Base-by-base conservation (phyloP, 2,797 vertebrate genomes). In the Lycodopsis pacificus region DNA sequence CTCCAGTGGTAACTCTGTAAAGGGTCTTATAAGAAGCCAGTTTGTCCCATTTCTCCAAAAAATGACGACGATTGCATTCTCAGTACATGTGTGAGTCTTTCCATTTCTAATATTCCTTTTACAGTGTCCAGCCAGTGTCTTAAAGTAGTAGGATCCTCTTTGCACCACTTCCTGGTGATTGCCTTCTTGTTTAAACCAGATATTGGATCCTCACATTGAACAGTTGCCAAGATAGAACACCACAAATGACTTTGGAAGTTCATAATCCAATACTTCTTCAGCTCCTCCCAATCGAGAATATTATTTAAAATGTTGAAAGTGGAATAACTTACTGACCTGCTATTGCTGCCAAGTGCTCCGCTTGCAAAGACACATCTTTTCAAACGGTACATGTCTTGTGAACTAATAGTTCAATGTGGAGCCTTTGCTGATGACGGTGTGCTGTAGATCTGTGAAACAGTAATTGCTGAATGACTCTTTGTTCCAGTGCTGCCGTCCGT, bases 401-500 rank as follows among this genome's bases (percentile, higher is more conserved):
- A 56, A 79, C 72, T 65, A 59, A 59, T 32, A 71, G 49, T 61
- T 65, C 19, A 57, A 20, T 63, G 57, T n/a, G 15, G 40, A n/a
- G 40, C 4, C 17, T 81, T 59, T 56, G 62, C 49, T 51, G 0
- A 1, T n/a, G 27, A 67, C 49, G 25, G 3, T 56, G 20, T 63
- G 44, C 62, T 49, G n/a, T 36, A 15, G 34, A 86, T 73, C 22
- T 78, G 44, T 27, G 51, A 68, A 68, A 36, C 46, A 25, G 68
- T 79, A 63, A 54, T 58, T 73, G 46, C 22, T 38, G 19, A 67
- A 64, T 71, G 51, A n/a, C 56, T 82, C 79, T 72, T 72, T 80
- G 76, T 87, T 86, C 25, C 94, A 99, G 97, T 94, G 86, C 93
- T 95, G 80, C 96, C 83, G 34, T 94, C 96, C 83, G 92, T 95